Percentiles rank a stretch among this genome's conserved stretches.
Conservation (phyloP, 2,888 invertebrate species). For the Phyllotreta striolata region DNA sequence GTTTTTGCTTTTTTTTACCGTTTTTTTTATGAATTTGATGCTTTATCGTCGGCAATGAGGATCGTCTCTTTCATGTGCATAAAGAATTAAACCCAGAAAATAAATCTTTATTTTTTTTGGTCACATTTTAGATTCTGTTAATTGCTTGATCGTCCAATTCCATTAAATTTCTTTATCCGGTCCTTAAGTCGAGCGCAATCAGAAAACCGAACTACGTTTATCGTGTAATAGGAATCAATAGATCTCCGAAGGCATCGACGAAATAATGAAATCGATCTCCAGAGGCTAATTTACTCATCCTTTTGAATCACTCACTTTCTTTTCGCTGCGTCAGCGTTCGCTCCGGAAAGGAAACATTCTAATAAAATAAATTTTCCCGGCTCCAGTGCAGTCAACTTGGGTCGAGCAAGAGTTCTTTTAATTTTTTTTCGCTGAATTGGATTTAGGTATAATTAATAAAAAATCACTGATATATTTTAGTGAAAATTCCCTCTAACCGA, state of each 20-base stretch:
- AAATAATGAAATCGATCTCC: conserved; percentile 22
- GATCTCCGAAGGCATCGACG: conserved; percentile 37
- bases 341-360: conserved; percentile 19
- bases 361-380: conserved; percentile 34
- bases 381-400: not conserved
- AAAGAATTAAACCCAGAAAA: no score
- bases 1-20: conserved; percentile 11
- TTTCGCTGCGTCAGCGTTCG: conserved; percentile 23
- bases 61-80: no score
- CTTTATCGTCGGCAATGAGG: conserved; percentile 1
- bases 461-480: no score
- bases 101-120: no score
- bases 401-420: no score
- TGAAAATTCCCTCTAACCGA: not conserved
- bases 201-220: not conserved
- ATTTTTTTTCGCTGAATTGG: no score
- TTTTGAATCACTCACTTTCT: conserved; percentile 29
- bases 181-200: not conserved
- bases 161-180: not conserved
- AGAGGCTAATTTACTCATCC: conserved; percentile 25
- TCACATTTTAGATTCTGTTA: no score
- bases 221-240: conserved; percentile 25
- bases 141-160: not conserved
- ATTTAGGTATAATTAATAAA: no score
- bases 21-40: conserved; percentile 15